Base-by-base conservation (phyloP, 2,888 invertebrate genomes). In the Tenthredo notha region DNA sequence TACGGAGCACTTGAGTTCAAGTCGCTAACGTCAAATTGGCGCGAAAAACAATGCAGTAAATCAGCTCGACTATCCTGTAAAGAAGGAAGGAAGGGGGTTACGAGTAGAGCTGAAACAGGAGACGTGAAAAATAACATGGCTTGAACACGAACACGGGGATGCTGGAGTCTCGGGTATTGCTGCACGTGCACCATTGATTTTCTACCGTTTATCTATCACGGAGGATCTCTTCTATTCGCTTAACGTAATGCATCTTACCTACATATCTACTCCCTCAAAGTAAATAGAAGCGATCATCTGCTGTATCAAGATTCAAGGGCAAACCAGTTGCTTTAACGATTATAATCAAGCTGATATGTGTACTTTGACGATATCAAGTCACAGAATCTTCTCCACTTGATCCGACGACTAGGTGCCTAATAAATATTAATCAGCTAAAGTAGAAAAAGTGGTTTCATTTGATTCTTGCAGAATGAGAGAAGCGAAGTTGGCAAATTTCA, bases 111-210 rank as follows among this genome's bases (percentile, higher is more conserved):
- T 80, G 40, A 61, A 58, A 80, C 40, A 54, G 7, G 77, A 77
- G 50, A 61, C 61, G 90, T 88, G 88, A 88, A 89, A 90, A 90
- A 89, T 89, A 89, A 88, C 87, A 88, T 88, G 88, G 88, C 87
- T 88, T 84, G 87, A 88, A 88, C 87, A 88, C 88, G 90, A 89
- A 88, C 88, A 89, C 87, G 90, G 86, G 86, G 87, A 85, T 86
- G 82, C 84, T 78, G 80, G 29, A 87, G 88, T 74, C 77, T 77
- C 50, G 85, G 84, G 87, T 84, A 88, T 86, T 88, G 88, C 87
- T 92, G 91, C 92, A 92, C 92, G 91, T 91, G 92, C 91, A 90
- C 89, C 87, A 89, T 90, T 89, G 91, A 92, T 92, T 92, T 91
- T 91, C 92, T 90, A 88, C 89, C 91, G 89, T 91, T 91, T 92